Percentiles rank a stretch among this genome's conserved stretches.
Conservation (phyloP, 2,888 invertebrate genomes). For the Tachina grossa region DNA sequence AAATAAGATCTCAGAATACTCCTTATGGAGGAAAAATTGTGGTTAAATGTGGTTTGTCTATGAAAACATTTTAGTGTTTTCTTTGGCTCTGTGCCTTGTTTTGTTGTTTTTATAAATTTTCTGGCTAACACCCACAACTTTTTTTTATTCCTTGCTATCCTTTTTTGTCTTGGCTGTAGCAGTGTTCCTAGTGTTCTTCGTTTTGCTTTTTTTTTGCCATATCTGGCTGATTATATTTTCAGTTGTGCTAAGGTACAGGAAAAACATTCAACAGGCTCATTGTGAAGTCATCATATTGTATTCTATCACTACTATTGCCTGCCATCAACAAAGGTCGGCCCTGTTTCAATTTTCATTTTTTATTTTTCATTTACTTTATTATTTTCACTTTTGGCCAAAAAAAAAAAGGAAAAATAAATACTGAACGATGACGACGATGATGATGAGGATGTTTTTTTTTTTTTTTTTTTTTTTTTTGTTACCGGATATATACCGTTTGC, state of each 20-base stretch:
- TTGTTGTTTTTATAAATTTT: slow-evolving; percentile 67
- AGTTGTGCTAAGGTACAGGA: slow-evolving; percentile 54
- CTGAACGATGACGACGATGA: slow-evolving; percentile 34
- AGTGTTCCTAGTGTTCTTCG: slow-evolving; percentile 40
- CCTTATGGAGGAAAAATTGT: slow-evolving; percentile 28
- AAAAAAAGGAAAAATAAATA: slow-evolving; percentile 47
- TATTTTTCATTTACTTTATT: slow-evolving; percentile 45
- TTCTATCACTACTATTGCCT: slow-evolving; percentile 63
- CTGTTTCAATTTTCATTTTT: slow-evolving; percentile 45
- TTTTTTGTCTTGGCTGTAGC: slow-evolving; percentile 40
- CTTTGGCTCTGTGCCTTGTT: slow-evolving; percentile 25
- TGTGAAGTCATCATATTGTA: slow-evolving; percentile 67
- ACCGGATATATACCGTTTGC: slow-evolving; percentile 71
- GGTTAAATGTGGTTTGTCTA: slow-evolving; percentile 35
- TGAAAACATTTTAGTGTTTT: slow-evolving; percentile 23
- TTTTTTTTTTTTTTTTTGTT: too few species aligned
- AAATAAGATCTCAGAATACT: slow-evolving; percentile 51
- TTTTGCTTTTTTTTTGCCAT: slow-evolving; percentile 38
- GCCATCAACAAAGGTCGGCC: slow-evolving; percentile 65
- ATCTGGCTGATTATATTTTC: slow-evolving; percentile 63
- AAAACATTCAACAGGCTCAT: slow-evolving; percentile 69
- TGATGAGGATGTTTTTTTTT: slow-evolving; percentile 44
- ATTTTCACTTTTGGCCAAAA: slow-evolving; percentile 48
- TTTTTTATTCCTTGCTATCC: slow-evolving; percentile 11
- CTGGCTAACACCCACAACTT: slow-evolving; percentile 69